A percentile compares a stretch with the other conserved stretches of the same genome.
Evolutionary conservation across 1,140 invertebrate species (phyloP).

Genomic region (Armadillidium nasatum): DNA sequence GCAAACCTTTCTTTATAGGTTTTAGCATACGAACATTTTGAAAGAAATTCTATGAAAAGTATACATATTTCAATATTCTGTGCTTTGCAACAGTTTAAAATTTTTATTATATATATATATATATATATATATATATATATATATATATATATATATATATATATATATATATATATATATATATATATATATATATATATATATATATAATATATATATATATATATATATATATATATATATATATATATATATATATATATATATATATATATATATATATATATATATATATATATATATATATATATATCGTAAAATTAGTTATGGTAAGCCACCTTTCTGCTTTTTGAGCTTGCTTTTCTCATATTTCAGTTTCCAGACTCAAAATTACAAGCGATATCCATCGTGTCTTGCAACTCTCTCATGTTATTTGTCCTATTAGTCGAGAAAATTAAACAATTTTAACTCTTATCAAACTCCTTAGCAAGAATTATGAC

Average conservation of each 20-base stretch:
- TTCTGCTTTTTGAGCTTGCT: not conserved
- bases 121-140: conserved; percentile 6
- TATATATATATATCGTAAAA: conserved; percentile 7
- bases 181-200: conserved; percentile 1
- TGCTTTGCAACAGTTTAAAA: too few species aligned
- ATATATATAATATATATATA: not conserved
- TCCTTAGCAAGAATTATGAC: not conserved
- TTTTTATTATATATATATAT: not conserved
- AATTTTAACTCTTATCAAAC: conserved; percentile 5
- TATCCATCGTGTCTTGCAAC: not conserved
- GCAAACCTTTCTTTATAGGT: too few species aligned
- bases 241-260: too few species aligned
- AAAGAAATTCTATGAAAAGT: too few species aligned
- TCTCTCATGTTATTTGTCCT: not conserved
- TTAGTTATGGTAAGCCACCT: not conserved
- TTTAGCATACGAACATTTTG: too few species aligned
- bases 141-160: conserved; percentile 2
- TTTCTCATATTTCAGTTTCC: not conserved
- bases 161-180: conserved; percentile 1
- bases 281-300: not conserved
- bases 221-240: too few species aligned
- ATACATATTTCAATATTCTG: too few species aligned
- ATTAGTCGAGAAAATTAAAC: not conserved
- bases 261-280: too few species aligned
- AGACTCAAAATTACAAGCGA: not conserved